Base-by-base conservation (phyloP, 2,888 invertebrate genomes). In the Archaeoteleia sp. region DNA sequence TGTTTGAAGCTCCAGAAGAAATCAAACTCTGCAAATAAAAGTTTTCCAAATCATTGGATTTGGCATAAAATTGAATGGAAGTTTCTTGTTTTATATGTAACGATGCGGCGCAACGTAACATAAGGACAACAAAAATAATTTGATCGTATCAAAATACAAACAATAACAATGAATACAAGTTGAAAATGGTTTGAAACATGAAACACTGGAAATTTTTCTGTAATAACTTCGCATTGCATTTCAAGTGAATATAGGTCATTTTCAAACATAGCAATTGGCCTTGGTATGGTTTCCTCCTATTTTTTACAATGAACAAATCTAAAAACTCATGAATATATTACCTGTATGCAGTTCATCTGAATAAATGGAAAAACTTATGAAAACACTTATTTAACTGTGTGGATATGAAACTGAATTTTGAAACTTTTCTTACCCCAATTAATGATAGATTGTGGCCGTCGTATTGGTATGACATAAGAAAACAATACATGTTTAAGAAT, bases 1-100 rank as follows among this genome's bases (percentile, higher is more conserved):
- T 48, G 7, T 42, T 29, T 27, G n/a, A 8, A 29, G 5, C 6
- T 30, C 12, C 14, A 12, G 12, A 32, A 6, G 32, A 20, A 45
- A 32, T 32, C 45, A 45, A 20, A 30, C 32, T 32, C 20, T 20
- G 29, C 10, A 43, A 30, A 30, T 8, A 40, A 5, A 8, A 40
- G 23, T 6, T 29, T 43, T 17, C 29, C 42, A 14, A 13, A 4
- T 42, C 27, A 43, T n/a, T 43, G 43, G 17, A 30, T 43, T 43
- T 17, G 9, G 30, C 15, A 43, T 2, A 43, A 30, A 30, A 43
- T 30, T 2, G n/a, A 29, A 29, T 3, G 29, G 29, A 29, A 29
- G n/a, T 29, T 29, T 29, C 6, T 29, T 29, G 29, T 29, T 29
- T 29, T n/a, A n/a, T n/a, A 9, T 29, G 9, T 29, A 29, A 29